Evolutionary conservation across 92 coral and sea anemone genomes (phyloP).

Genomic region (Phenganax stokvisi): DNA sequence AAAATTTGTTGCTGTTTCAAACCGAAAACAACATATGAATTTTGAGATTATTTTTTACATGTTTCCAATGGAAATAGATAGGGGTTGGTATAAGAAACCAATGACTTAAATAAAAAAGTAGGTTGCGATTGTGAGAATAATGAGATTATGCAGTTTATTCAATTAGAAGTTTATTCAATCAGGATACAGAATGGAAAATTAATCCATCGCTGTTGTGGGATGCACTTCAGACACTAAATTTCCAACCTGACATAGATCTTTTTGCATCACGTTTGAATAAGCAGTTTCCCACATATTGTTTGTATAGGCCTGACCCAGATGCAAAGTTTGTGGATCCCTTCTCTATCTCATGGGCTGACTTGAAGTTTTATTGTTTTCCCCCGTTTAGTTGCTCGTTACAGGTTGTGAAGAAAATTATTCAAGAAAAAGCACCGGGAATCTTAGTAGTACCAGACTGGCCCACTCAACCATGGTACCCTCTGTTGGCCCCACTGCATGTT

Average conservation of each 20-base stretch:
- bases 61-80: too few relatives aligned
- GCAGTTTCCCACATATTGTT: conserved; percentile 14
- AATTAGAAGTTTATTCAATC: too few relatives aligned
- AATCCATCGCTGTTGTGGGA: conserved; percentile 20
- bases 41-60: too few relatives aligned
- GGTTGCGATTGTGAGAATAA: too few relatives aligned
- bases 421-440: conserved; percentile 29
- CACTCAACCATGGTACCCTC: conserved; percentile 36
- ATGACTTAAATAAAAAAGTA: too few relatives aligned
- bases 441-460: conserved; percentile 34
- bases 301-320: background rate
- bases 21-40: too few relatives aligned
- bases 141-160: too few relatives aligned
- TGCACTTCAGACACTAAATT: conserved; percentile 42
- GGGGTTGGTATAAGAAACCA: too few relatives aligned
- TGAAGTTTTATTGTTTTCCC: conserved; percentile 2
- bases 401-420: conserved; percentile 14
- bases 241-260: conserved; percentile 38
- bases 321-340: background rate
- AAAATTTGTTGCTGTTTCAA: too few relatives aligned
- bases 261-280: conserved; percentile 52
- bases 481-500: background rate
- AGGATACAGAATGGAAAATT: background rate
- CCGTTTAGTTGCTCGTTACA: background rate
- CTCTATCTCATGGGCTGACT: background rate